These are phyloP conservation scores for Leptatherina wallacei DNA, from an alignment of 2,797 vertebrate genomes.

Conservation along the genomic window DNA sequence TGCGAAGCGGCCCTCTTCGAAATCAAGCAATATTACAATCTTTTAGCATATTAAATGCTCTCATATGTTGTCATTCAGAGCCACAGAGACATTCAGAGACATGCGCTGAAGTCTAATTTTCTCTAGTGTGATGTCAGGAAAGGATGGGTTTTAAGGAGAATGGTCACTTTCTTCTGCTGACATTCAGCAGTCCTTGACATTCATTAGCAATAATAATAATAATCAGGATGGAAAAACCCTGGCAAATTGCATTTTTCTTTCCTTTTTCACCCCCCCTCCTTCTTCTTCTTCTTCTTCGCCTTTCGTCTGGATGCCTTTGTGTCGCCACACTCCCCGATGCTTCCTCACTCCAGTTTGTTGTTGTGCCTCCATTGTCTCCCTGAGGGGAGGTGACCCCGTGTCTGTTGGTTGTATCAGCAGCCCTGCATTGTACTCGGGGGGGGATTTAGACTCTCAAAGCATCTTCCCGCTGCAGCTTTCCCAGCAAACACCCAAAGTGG, in stretches of 20 bases:
- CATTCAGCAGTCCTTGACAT: constrained; percentile 73
- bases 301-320: constrained; percentile 66
- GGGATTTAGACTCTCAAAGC: constrained; percentile 87
- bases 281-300: constrained; percentile 8
- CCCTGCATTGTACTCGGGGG: constrained; percentile 83
- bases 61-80: constrained; percentile 42
- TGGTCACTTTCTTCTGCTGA: constrained; percentile 60
- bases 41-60: constrained; percentile 46
- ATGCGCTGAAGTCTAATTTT: constrained; percentile 38
- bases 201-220: constrained; percentile 68
- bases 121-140: constrained; percentile 4
- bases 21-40: constrained; percentile 49
- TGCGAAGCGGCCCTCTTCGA: constrained; percentile 52
- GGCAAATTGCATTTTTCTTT: constrained; percentile 59
- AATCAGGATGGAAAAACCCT: constrained; percentile 59
- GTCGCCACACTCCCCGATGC: constrained; percentile 56
- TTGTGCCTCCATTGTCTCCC: constrained; percentile 80
- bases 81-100: constrained; percentile 27
- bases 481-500: constrained; percentile 84
- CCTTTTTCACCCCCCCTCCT: constrained; percentile 25
- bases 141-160: constrained; percentile 41
- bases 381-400: constrained; percentile 86
- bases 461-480: constrained; percentile 84
- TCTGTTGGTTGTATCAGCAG: constrained; percentile 85
- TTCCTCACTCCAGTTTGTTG: constrained; percentile 74